Evolutionary conservation across 2,797 vertebrate species (phyloP).

Genomic region (Acanthis flammea): DNA sequence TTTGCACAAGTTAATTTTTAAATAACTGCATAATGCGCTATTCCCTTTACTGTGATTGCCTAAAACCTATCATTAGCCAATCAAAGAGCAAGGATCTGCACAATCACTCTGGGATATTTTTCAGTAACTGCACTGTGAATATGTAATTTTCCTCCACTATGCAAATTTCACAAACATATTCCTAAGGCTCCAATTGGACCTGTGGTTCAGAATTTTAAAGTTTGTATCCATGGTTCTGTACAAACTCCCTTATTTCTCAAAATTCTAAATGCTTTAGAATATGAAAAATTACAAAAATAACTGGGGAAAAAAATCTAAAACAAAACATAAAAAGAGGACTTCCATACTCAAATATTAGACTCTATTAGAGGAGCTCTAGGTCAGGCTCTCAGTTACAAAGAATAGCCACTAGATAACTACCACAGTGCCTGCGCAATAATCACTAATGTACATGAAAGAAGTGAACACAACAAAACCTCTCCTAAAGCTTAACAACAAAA

Average conservation of each 20-base stretch:
- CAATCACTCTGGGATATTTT: constrained; percentile 21
- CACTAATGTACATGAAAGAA: neutral
- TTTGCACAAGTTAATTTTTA: constrained; percentile 48
- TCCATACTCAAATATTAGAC: neutral
- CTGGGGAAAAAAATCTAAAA: neutral
- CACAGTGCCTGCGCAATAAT: neutral
- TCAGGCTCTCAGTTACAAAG: neutral
- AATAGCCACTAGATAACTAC: neutral
- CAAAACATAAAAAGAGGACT: neutral
- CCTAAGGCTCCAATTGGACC: constrained; percentile 3
- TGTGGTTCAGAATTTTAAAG: constrained; percentile 16
- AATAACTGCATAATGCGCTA: constrained; percentile 1
- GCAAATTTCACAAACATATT: constrained; percentile 7
- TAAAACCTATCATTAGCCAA: constrained; percentile 56
- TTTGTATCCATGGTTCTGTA: neutral
- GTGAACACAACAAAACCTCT: neutral
- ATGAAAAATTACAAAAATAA: neutral
- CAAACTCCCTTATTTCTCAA: neutral
- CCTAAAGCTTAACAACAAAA: neutral
- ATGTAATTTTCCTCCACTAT: constrained; percentile 17
- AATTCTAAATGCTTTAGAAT: neutral
- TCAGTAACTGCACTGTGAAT: constrained; percentile 24
- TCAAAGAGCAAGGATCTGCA: constrained; percentile 29
- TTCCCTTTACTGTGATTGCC: constrained; percentile 45
- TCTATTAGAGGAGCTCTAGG: neutral